A percentile compares a stretch with the other conserved stretches of the same genome.
Evolutionary conservation across 2,113 vertebrate species (phyloP).

Genomic region (Muscicapa adusta): DNA sequence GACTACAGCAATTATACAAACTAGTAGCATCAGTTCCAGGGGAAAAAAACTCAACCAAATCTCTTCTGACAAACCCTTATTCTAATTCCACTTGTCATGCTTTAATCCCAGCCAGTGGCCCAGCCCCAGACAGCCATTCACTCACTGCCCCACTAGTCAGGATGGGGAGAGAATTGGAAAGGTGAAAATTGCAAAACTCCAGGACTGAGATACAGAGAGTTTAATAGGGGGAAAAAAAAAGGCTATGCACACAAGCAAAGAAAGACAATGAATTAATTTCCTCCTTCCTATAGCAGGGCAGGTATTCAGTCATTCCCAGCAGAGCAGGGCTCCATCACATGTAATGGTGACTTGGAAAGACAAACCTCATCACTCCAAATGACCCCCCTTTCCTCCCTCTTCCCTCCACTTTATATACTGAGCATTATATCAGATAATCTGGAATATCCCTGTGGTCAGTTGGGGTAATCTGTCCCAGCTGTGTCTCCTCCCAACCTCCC

Average conservation of each 20-base stretch:
- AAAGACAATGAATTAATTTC: neutral
- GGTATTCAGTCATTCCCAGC: neutral
- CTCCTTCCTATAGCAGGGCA: rapidly evolving
- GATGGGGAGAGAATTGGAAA: rapidly evolving
- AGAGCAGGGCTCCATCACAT: neutral
- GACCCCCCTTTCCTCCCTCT: rapidly evolving
- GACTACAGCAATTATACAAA: neutral
- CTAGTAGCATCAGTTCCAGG: neutral
- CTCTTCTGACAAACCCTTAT: neutral
- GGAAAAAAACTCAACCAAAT: neutral
- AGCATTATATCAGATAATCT: rapidly evolving
- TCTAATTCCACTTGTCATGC: rapidly evolving
- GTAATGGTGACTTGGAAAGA: rapidly evolving
- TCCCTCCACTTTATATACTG: neutral
- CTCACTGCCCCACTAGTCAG: no score
- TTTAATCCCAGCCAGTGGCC: neutral
- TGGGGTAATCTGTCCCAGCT: neutral
- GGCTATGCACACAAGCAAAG: rapidly evolving
- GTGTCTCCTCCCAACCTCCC: no score
- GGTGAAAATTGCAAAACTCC: neutral
- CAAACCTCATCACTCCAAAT: neutral
- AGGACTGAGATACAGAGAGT: neutral
- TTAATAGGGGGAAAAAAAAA: neutral
- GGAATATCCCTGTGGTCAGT: neutral
- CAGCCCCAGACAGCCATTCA: neutral